Percentiles rank a stretch among this genome's conserved stretches.
Conservation (phyloP, 37 sponge, comb jelly and placozoan species). For the Crambe crambe region DNA sequence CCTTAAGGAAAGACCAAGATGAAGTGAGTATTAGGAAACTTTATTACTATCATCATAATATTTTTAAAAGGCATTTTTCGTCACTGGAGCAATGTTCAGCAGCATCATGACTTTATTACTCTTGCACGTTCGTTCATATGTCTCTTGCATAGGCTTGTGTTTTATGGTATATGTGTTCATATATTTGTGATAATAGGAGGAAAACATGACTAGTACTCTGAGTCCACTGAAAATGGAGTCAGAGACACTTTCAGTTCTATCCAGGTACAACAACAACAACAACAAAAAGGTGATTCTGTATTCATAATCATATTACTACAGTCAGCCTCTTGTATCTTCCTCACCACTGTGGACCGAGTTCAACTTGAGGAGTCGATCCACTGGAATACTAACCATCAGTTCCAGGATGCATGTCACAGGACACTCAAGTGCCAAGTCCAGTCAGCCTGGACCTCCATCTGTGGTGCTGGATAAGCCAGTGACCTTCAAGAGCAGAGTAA, state of each 20-base stretch:
- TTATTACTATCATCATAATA: background rate
- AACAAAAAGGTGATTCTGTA: background rate
- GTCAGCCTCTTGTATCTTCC: conserved; percentile 50
- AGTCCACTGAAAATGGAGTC: background rate
- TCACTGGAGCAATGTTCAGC: background rate
- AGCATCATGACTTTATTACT: background rate
- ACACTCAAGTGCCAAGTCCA: background rate
- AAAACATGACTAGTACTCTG: too few relatives aligned
- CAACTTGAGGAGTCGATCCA: conserved; percentile 7
- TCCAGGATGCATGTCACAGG: background rate
- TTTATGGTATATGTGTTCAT: too few relatives aligned
- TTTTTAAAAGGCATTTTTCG: background rate
- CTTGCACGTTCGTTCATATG: too few relatives aligned
- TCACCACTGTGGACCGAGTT: conserved; percentile 72
- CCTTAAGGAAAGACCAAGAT: too few relatives aligned
- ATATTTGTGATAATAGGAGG: too few relatives aligned
- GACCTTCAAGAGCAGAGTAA: conserved; percentile 81
- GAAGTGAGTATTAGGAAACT: too few relatives aligned
- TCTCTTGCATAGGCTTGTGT: too few relatives aligned
- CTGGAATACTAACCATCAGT: background rate
- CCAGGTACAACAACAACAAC: conserved; percentile 22
- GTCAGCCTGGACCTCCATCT: background rate
- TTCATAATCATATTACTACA: conserved; percentile 10
- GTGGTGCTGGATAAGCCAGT: conserved; percentile 69
- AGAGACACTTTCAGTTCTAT: conserved; percentile 28